A percentile compares a stretch with the other conserved stretches of the same genome.
These are phyloP conservation scores for Eilema sororculum DNA, from an alignment of 2,888 invertebrate genomes.

Conservation along the genomic window DNA sequence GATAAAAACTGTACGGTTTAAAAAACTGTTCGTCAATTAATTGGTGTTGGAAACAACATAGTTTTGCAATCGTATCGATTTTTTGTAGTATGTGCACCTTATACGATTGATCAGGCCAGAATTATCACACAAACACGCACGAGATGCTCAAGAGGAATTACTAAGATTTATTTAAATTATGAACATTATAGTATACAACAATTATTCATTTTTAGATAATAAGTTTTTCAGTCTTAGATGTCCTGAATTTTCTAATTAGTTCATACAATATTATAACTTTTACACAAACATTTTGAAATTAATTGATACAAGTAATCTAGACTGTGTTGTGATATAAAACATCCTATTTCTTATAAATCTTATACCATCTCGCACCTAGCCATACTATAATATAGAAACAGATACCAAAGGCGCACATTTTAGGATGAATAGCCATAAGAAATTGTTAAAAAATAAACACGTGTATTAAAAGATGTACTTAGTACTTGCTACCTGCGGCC, in stretches of 20 bases:
- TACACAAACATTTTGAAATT: conserved; percentile 5
- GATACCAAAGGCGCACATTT: conserved; percentile 23
- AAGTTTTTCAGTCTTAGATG: background rate
- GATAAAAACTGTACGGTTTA: too few species aligned
- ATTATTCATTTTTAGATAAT: too few species aligned
- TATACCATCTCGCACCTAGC: conserved; percentile 2
- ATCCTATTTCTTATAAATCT: background rate
- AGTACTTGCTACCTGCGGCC: conserved; percentile 20
- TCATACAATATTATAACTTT: background rate
- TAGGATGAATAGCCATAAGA: conserved; percentile 24
- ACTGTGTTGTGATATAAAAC: conserved; percentile 13
- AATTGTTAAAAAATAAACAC: conserved; percentile 38
- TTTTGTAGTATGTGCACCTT: too few species aligned
- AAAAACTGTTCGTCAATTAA: too few species aligned
- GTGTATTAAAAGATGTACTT: conserved; percentile 24
- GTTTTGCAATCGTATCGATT: too few species aligned
- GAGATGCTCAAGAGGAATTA: too few species aligned
- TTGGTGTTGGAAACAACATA: too few species aligned
- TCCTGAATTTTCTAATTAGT: background rate
- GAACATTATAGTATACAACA: too few species aligned
- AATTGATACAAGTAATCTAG: background rate
- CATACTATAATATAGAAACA: conserved; percentile 17
- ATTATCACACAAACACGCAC: too few species aligned
- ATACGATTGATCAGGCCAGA: too few species aligned
- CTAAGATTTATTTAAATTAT: too few species aligned